Conservation (phyloP, 2,888 invertebrate genomes). For the Helicoverpa assulta region DNA sequence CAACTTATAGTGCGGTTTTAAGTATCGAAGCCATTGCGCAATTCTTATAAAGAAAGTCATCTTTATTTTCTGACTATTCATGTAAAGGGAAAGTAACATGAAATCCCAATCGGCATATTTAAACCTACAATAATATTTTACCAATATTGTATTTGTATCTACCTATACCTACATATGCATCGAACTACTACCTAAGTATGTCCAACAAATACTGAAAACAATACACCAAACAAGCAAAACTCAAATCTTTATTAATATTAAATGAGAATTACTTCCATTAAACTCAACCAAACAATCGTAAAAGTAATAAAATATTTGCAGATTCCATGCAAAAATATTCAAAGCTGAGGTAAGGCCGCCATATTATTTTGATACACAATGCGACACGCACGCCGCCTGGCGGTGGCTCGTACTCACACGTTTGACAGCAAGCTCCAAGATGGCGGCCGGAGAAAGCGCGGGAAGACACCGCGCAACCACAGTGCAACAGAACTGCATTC, state of each 20-base stretch:
- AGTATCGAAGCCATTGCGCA: neutral
- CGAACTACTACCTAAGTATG: too few species aligned
- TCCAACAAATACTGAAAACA: too few species aligned
- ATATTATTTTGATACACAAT: conserved; percentile 74
- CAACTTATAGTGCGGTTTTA: neutral
- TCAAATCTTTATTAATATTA: conserved; percentile 11
- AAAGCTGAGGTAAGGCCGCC: conserved; percentile 79
- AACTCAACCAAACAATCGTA: conserved; percentile 42
- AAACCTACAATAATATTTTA: too few species aligned
- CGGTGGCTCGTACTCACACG: conserved; percentile 78
- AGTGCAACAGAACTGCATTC: conserved; percentile 74
- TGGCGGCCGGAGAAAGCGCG: conserved; percentile 76
- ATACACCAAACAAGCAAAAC: too few species aligned
- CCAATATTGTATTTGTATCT: too few species aligned
- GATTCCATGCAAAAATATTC: conserved; percentile 87
- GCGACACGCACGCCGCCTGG: conserved; percentile 87
- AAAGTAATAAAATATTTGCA: conserved; percentile 60
- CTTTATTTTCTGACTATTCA: too few species aligned
- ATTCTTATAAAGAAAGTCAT: neutral
- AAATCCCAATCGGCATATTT: too few species aligned
- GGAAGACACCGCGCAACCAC: conserved; percentile 66
- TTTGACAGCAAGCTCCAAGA: conserved; percentile 80
- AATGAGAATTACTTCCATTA: conserved; percentile 20
- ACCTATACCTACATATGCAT: too few species aligned
- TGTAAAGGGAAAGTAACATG: too few species aligned